These are phyloP conservation scores for Drosophila kepulauana DNA, from an alignment of 1,140 invertebrate genomes.

Conservation along the genomic window DNA sequence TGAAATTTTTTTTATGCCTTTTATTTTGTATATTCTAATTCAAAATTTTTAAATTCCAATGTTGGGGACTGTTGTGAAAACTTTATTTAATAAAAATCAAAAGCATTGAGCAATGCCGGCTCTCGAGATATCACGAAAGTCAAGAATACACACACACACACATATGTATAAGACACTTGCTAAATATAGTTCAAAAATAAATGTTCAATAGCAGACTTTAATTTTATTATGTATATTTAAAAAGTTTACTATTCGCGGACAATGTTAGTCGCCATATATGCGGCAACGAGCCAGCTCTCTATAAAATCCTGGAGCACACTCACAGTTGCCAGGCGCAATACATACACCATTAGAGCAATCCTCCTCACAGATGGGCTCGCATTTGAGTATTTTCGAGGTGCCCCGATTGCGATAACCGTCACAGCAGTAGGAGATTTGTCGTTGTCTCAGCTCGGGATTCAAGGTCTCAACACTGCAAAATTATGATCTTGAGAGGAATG, in stretches of 20 bases:
- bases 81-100: too few species aligned
- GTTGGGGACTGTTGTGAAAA: too few species aligned
- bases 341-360: conserved; percentile 87
- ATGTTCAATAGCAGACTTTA: too few species aligned
- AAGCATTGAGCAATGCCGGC: too few species aligned
- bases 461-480: conserved; percentile 46
- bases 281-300: conserved; percentile 38
- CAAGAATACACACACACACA: too few species aligned
- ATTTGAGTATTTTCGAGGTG: conserved; percentile 68
- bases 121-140: too few species aligned
- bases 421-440: conserved; percentile 72
- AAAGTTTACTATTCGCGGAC: not conserved
- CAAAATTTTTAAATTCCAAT: too few species aligned
- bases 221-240: not conserved
- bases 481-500: not conserved
- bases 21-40: too few species aligned
- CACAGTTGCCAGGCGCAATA: conserved; percentile 85
- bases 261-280: conserved; percentile 2
- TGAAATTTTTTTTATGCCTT: too few species aligned
- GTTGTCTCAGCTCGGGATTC: conserved; percentile 60
- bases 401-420: conserved; percentile 57
- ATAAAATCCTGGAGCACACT: conserved; percentile 80
- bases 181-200: too few species aligned
- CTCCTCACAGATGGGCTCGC: conserved; percentile 86
- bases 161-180: too few species aligned